Base-by-base conservation (phyloP, 2,797 vertebrate genomes). In the Lophotriccus pileatus region DNA sequence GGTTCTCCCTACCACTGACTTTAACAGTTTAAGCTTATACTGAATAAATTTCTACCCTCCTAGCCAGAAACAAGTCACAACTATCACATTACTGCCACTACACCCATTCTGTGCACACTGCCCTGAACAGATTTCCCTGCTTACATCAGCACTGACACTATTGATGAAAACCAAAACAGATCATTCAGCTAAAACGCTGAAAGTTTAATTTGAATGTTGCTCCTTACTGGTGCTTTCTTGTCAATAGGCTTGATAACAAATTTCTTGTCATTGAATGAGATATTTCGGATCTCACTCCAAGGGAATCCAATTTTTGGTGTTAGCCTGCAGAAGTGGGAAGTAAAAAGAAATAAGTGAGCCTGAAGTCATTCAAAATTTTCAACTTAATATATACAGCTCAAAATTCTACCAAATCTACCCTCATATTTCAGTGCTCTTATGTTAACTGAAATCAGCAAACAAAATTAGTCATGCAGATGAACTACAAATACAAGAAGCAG, bases 181-280 rank as follows among this genome's bases (percentile, higher is more conserved):
- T 19, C 0, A 1, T n/a, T 70, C 30, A 59, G 27, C 56, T 53
- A 78, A 64, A 37, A 49, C 28, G 7, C 2, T 23, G 6, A 14
- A 82, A 52, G 32, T 52, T 89, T 30, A 63, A 59, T 46, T 25
- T 36, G 16, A 82, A 49, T 30, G 13, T 44, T 84, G 79, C 80
- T 85, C 97, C 99, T 96, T 98, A 99, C 99, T 74, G 99, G 99
- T 24, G 99, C 98, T 98, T 99, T 99, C 98, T 99, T 99, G 98
- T 99, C 99, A 94, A 99, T 99, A 52, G 99, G 99, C 96, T 99
- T 99, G 92, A 99, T 99, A 95, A 99, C 99, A 96, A 99, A 99
- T 97, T 99, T 99, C 99, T 99, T 99, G 97, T 99, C 99, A 28
- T 99, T 99, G 97, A 99, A 99, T 92, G 99, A 99, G 95, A 99